phyloP scores from a whole-genome alignment of 2,888 invertebrate species.

The Nemapogon koenigi region DNA sequence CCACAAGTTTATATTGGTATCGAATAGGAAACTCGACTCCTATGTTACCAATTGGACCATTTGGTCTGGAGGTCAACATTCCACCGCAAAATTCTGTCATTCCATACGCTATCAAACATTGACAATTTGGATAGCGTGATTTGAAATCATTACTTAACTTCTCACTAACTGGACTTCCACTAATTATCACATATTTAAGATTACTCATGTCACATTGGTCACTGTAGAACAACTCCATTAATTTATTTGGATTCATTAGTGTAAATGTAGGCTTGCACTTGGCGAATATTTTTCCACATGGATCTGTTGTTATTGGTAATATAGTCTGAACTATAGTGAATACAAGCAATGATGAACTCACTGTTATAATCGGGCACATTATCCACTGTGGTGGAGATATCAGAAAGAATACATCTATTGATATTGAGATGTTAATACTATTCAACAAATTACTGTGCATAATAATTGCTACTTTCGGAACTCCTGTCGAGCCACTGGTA shows the following conservation, averaged over 20 bases:
- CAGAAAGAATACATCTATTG: background rate
- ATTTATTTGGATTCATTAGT: background rate
- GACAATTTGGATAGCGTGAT: background rate
- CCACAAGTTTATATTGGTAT: background rate
- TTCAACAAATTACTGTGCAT: slow-evolving; percentile 1
- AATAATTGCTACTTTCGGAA: background rate
- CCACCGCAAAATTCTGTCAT: background rate
- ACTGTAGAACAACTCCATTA: background rate
- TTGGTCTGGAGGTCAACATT: background rate
- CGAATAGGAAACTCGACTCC: background rate
- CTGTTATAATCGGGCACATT: background rate
- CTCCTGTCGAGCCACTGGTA: slow-evolving; percentile 1
- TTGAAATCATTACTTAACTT: background rate
- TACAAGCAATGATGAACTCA: background rate
- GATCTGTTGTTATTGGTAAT: background rate
- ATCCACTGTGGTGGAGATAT: slow-evolving; percentile 4
- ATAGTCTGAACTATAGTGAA: background rate
- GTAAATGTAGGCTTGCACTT: background rate
- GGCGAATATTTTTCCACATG: background rate
- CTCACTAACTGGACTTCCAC: background rate
- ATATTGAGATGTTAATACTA: background rate
- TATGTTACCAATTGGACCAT: background rate
- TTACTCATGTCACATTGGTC: background rate
- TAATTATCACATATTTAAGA: background rate
- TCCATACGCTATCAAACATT: slow-evolving; percentile 1